A percentile compares a stretch with the other conserved stretches of the same genome.
These are phyloP conservation scores for Xanthorhoe designata DNA, from an alignment of 2,888 invertebrate species.

Conservation along the genomic window DNA sequence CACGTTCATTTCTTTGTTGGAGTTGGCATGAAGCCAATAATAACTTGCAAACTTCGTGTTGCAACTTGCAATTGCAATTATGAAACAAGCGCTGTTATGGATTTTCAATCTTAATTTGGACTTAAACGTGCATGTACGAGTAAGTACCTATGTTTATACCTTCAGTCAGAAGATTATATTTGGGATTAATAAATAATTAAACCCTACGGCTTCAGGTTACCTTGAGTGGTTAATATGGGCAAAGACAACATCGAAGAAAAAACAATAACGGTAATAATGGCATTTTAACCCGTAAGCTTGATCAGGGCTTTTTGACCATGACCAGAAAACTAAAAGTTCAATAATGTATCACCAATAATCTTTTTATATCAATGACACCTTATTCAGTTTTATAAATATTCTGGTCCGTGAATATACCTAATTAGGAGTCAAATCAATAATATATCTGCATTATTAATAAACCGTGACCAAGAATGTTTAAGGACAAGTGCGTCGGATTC, in stretches of 20 bases:
- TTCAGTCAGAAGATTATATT: too few relatives aligned
- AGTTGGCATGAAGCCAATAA: slow-evolving; percentile 38
- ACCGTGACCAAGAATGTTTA: slow-evolving; percentile 38
- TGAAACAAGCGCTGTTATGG: slow-evolving; percentile 17
- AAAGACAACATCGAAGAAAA: background rate
- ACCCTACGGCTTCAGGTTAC: background rate
- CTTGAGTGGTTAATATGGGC: background rate
- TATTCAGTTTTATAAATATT: background rate
- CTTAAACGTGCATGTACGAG: background rate
- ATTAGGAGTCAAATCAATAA: slow-evolving; percentile 10
- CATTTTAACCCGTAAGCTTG: slow-evolving; percentile 1
- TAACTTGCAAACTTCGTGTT: slow-evolving; percentile 24
- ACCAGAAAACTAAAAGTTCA: too few relatives aligned
- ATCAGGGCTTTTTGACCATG: slow-evolving; percentile 42
- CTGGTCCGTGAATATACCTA: background rate
- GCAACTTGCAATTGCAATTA: slow-evolving; percentile 27
- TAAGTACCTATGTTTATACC: too few relatives aligned
- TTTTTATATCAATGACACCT: slow-evolving; percentile 8
- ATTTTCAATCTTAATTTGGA: slow-evolving; percentile 17
- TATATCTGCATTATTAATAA: slow-evolving; percentile 5
- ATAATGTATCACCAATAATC: too few relatives aligned
- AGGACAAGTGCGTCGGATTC: slow-evolving; percentile 57
- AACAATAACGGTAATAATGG: slow-evolving; percentile 1
- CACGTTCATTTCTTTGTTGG: slow-evolving; percentile 40
- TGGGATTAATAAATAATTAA: background rate